Base-by-base conservation (phyloP, 2,888 invertebrate species). In the Heterodera filipjevi region DNA sequence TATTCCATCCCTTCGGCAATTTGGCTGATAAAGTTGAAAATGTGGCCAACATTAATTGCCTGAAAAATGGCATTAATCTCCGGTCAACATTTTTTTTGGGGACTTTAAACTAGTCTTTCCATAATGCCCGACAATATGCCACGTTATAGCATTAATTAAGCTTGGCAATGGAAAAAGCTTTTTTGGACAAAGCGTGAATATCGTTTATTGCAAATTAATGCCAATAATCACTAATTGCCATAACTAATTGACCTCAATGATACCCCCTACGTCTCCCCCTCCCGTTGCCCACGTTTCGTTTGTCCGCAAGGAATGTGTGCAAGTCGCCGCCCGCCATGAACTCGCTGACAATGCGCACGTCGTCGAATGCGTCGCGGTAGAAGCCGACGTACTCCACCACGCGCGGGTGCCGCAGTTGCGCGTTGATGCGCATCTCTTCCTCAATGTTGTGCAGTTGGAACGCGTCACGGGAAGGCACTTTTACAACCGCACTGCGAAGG, bases 1-100 rank as follows among this genome's bases (percentile, higher is more conserved):
- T 92, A 91, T 33, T 89, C 88, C 92, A 92, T 92, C 46, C 91
- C 92, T 76, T 90, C 87, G 3, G 91, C 90, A 79, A 92, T 91
- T 81, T 91, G 90, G 30, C 90, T 87, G 44, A 90, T 91, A 86
- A 90, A 92, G 68, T 86, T 86, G 64, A 92, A 89, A 77, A 91
- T 86, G 81, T 91, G 89, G 79, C 90, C 89, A n/a, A 92, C 90
- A 3, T 90, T 91, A 0, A 91, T 90, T 74, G 84, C 87, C 91
- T 91, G 86, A 72, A 89, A 80, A 44, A 3, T 74, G 27, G n/a
- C 6, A 27, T 44, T 10, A 44, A 44, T 44, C 44, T 10, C 44
- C n/a, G n/a, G n/a, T 44, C 44, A 44, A 44, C 12, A 10, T 44
- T 44, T 44, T 44, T 44, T 44, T 44, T 5, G 44, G 44, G 5